Conservation (phyloP, 2,113 vertebrate species). For the Tyto alba region DNA sequence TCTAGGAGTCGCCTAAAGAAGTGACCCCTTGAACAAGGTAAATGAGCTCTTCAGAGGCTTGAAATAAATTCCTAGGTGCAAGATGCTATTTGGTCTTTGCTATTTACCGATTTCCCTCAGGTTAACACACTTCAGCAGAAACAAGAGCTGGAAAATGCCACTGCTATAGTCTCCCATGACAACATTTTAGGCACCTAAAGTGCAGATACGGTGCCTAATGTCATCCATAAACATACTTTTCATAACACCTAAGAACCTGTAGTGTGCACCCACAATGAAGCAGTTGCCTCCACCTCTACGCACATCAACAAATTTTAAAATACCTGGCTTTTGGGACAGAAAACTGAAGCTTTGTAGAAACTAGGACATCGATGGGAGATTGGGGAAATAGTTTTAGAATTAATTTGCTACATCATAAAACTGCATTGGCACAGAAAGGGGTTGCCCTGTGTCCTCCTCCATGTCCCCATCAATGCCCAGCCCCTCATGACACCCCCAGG, state of each 20-base stretch:
- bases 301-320: not conserved
- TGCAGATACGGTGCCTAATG: not conserved
- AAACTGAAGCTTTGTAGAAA: not conserved
- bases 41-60: not conserved
- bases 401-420: not conserved
- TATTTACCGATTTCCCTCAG: not conserved
- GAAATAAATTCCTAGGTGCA: not conserved
- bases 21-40: constrained; percentile 28
- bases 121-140: not conserved
- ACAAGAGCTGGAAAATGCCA: not conserved
- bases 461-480: not conserved
- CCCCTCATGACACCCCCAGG: not conserved
- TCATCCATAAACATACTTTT: not conserved
- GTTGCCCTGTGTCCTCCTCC: not conserved
- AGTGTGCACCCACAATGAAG: rapidly evolving
- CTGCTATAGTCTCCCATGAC: not conserved
- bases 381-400: not conserved
- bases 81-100: not conserved
- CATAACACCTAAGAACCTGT: not conserved
- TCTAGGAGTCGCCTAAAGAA: not conserved
- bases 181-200: not conserved
- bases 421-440: not conserved
- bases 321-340: not conserved
- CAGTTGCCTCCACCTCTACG: not conserved
- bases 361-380: rapidly evolving